Evolutionary conservation across 2,888 invertebrate species (phyloP).

Genomic region (Biston betularia): DNA sequence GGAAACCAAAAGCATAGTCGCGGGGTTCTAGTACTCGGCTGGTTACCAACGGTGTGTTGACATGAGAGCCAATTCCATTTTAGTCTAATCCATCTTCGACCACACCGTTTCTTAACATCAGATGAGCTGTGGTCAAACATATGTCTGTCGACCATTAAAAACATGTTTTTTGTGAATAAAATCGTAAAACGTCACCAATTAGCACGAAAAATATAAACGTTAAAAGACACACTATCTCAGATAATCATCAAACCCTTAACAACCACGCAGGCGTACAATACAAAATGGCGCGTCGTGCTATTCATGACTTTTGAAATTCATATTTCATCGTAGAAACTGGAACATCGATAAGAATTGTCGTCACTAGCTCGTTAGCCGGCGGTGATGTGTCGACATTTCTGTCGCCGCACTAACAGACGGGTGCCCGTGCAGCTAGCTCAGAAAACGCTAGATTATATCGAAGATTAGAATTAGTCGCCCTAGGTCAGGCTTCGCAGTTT

Average conservation of each 20-base stretch:
- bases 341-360: conserved; percentile 46
- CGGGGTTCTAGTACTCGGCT: too few species aligned
- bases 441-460: conserved; percentile 46
- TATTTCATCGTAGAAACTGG: conserved; percentile 39
- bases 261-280: conserved; percentile 5
- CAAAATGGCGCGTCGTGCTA: not conserved
- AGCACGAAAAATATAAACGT: not conserved
- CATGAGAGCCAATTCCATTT: too few species aligned
- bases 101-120: too few species aligned
- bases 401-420: conserved; percentile 55
- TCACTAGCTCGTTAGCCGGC: conserved; percentile 67
- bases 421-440: conserved; percentile 47
- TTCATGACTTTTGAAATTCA: conserved; percentile 47
- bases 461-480: conserved; percentile 27
- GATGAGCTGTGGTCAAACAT: too few species aligned
- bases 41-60: too few species aligned
- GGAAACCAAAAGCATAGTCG: too few species aligned
- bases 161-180: too few species aligned
- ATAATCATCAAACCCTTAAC: not conserved
- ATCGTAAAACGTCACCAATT: not conserved
- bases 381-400: conserved; percentile 69
- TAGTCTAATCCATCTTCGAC: too few species aligned
- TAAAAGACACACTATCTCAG: not conserved
- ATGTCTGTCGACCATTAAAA: too few species aligned
- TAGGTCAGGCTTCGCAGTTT: conserved; percentile 11